Base-by-base conservation (phyloP, 2,113 vertebrate genomes). In the Bos indicus region DNA sequence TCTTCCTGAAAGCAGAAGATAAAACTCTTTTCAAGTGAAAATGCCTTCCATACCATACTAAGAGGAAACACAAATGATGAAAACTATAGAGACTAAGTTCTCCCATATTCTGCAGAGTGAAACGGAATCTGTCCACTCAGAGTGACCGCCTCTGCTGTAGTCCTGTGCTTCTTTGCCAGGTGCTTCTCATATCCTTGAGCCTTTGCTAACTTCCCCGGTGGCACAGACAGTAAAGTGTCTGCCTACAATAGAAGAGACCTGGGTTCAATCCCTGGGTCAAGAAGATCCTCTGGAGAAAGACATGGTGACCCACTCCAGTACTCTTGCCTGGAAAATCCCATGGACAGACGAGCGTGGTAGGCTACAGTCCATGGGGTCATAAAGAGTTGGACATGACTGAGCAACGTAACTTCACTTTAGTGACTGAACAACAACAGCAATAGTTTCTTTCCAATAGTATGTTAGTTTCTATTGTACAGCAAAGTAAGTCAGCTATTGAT, bases 291-390 rank as follows among this genome's bases (percentile, higher is more conserved):
- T 67, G 16, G 62, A 67, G 62, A 67, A 67, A 16, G 62, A 67
- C 4, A 19, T 67, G 33, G 62, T 7, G 9, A 67, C 16, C 33
- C 33, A 67, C 4, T n/a, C 33, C 16, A 67, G 33, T n/a, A 19
- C 4, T 67, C 15, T 67, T 64, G 62, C 33, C 62, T 64, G 62
- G 62, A 64, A 64, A 64, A 64, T n/a, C 33, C 62, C 33, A 67
- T 67, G 62, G 62, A 67, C 62, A n/a, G 8, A 67, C 0, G 7
- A 67, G 15, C 1, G 0, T 64, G 30, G 30, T 64, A 64, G 62
- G 30, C 62, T n/a, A 4, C 62, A 67, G 62, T 67, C 16, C 33
- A 4, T n/a, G 33, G 62, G 7, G 33, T n/a, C 1, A 0, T 16
- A 67, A 19, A 67, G 16, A 67, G 15, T n/a, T 0, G 16, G 62